Percentiles rank a stretch among this genome's conserved stretches.
phyloP scores from a whole-genome alignment of 92 coral and sea anemone genomes.

The Porites evermanni region DNA sequence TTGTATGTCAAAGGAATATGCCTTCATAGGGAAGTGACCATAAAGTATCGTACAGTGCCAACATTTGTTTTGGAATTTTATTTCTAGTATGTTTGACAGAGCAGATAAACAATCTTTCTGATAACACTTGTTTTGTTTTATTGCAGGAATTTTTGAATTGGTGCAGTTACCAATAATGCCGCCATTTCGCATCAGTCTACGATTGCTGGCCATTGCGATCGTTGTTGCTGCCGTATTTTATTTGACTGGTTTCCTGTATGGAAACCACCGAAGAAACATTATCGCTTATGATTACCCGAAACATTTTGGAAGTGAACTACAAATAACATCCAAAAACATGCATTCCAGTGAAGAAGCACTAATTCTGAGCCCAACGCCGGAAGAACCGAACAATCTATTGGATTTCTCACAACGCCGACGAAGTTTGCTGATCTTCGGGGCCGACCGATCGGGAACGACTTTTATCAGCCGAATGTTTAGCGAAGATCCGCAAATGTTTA shows the following conservation, averaged over 20 bases:
- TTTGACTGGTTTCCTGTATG: not conserved
- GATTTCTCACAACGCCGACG: slow-evolving; percentile 29
- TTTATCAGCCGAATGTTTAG: slow-evolving; percentile 52
- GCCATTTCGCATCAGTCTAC: not conserved
- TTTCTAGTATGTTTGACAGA: not conserved
- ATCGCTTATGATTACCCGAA: not conserved
- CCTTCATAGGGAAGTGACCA: too few relatives aligned
- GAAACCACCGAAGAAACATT: not conserved
- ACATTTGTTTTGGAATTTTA: not conserved
- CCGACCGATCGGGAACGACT: slow-evolving; percentile 57
- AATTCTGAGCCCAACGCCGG: not conserved
- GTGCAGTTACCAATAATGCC: not conserved
- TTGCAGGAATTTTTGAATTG: not conserved
- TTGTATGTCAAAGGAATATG: too few relatives aligned
- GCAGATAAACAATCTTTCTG: not conserved
- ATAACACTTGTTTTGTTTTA: not conserved
- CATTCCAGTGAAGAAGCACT: not conserved
- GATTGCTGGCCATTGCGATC: not conserved
- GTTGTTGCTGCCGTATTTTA: not conserved
- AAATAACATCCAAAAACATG: not conserved
- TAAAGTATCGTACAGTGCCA: too few relatives aligned
- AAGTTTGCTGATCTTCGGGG: slow-evolving; percentile 46
- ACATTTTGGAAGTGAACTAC: not conserved
- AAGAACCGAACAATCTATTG: not conserved
- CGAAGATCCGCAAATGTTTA: slow-evolving; percentile 48